Conservation (phyloP, 1,140 invertebrate species). For the Lepidotrigona ventralis region DNA sequence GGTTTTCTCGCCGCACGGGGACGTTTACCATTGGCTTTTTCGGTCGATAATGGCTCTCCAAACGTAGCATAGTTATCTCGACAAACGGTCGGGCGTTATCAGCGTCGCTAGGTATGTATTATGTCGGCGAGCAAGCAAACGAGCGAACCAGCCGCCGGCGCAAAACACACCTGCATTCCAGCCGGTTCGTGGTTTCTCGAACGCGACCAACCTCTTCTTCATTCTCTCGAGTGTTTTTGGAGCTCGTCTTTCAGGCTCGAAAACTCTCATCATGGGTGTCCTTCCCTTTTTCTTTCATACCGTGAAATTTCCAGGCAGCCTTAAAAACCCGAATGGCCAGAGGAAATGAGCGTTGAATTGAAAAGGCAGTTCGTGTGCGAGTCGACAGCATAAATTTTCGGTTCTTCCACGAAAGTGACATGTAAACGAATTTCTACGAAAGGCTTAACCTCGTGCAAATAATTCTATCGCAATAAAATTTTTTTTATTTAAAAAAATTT, state of each 20-base stretch:
- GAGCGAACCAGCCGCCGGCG: background rate
- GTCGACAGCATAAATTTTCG: background rate
- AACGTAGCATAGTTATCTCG: conserved; percentile 56
- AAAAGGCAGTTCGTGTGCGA: no score
- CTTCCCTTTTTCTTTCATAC: background rate
- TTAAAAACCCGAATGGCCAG: background rate
- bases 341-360: background rate
- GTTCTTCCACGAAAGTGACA: background rate
- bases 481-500: no score
- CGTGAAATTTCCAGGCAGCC: background rate
- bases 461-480: background rate
- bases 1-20: background rate
- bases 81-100: conserved; percentile 52
- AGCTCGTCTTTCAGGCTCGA: background rate
- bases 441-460: background rate
- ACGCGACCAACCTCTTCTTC: background rate
- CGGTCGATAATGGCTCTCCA: conserved; percentile 40
- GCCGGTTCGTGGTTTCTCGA: conserved; percentile 39
- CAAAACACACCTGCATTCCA: conserved; percentile 61
- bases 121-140: conserved; percentile 37
- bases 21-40: conserved; percentile 30
- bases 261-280: background rate
- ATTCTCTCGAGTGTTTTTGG: background rate
- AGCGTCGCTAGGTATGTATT: conserved; percentile 54
- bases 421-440: background rate